Evolutionary conservation across 2,888 invertebrate genomes (phyloP).

Genomic region (Eledone cirrhosa): DNA sequence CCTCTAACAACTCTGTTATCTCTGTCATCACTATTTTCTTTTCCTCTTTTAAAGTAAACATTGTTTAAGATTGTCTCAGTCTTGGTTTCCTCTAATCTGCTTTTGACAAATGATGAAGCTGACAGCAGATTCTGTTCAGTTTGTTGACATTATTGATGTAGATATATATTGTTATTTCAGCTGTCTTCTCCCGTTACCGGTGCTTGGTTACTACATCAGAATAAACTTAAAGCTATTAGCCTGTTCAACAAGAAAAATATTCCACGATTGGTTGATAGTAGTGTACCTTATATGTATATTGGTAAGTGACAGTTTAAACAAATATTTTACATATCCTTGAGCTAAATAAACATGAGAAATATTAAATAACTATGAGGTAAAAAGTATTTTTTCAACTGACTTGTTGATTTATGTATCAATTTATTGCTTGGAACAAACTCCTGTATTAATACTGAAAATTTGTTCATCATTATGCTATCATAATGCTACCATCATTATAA

Average conservation of each 20-base stretch:
- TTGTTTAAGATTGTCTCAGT: no score
- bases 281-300: constrained; percentile 58
- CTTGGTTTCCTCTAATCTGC: no score
- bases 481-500: no score
- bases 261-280: constrained; percentile 49
- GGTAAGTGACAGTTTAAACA: constrained; percentile 45
- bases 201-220: constrained; percentile 82
- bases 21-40: no score
- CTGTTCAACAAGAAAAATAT: constrained; percentile 61
- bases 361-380: not conserved
- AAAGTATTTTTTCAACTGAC: not conserved
- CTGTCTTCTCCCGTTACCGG: constrained; percentile 85
- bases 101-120: no score
- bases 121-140: no score
- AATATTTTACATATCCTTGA: not conserved
- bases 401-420: not conserved
- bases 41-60: no score
- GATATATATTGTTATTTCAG: constrained; percentile 67
- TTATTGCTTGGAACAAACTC: not conserved
- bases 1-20: no score
- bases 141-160: not conserved
- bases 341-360: not conserved
- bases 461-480: no score
- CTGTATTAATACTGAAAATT: not conserved
- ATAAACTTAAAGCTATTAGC: constrained; percentile 71